Base-by-base conservation (phyloP, 2,888 invertebrate species). In the Gasteruption jaculator region DNA sequence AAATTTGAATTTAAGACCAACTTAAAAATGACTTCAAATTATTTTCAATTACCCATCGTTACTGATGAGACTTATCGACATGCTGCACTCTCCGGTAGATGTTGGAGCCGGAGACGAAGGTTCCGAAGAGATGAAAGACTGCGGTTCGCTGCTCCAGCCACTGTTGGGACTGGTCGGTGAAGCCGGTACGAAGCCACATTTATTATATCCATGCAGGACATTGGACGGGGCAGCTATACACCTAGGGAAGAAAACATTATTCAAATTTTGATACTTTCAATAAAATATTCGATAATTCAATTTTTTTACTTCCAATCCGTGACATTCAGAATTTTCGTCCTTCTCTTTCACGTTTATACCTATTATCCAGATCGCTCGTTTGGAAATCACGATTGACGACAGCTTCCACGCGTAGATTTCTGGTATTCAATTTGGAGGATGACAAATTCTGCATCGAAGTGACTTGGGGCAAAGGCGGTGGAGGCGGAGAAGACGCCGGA, bases 131-230 rank as follows among this genome's bases (percentile, higher is more conserved):
- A 88, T 78, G 36, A 87, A 82, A 41, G 90, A 91, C 0, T 89
- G 88, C 5, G 91, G 89, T 3, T 86, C 88, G 65, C 88, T 71
- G 34, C 68, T 88, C 88, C 89, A 91, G 12, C 72, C 72, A 68
- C 70, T 71, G 33, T 66, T 68, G 6, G 70, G 70, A 48, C 70
- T 71, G 1, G 70, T 69, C 7, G 70, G 70, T 2, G 70, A 69
- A n/a, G n/a, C n/a, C n/a, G n/a, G n/a, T n/a, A n/a, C n/a, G n/a
- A n/a, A n/a, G n/a, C n/a, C n/a, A n/a, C n/a, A n/a, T n/a, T n/a
- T n/a, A n/a, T n/a, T n/a, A n/a, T n/a, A n/a, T n/a, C n/a, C n/a
- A n/a, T n/a, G n/a, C n/a, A n/a, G n/a, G n/a, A n/a, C n/a, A n/a
- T n/a, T n/a, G n/a, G n/a, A n/a, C n/a, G n/a, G n/a, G n/a, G n/a